These are phyloP conservation scores for Clamator glandarius DNA, from an alignment of 2,797 vertebrate genomes.

Conservation along the genomic window DNA sequence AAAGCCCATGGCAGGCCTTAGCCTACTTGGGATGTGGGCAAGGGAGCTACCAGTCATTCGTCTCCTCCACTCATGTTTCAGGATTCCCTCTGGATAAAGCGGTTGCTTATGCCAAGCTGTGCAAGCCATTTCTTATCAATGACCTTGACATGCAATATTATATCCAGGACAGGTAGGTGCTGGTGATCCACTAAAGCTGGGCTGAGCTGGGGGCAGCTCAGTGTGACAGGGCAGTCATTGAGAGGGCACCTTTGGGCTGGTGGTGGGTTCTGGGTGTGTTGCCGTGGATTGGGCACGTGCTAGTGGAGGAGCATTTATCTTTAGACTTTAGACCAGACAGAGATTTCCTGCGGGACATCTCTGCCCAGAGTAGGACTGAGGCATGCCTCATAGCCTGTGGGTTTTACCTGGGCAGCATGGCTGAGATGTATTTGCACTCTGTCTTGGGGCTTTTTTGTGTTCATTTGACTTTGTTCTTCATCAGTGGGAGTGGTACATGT, in stretches of 20 bases:
- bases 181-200: neutral
- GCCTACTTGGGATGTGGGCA: neutral
- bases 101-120: slow-evolving; percentile 93
- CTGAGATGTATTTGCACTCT: neutral
- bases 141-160: slow-evolving; percentile 99
- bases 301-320: neutral
- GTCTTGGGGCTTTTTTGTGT: neutral
- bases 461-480: neutral
- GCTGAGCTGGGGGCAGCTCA: neutral
- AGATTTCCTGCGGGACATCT: neutral
- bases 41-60: neutral
- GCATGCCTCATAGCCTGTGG: neutral
- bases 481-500: too few species aligned
- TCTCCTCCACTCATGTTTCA: slow-evolving; percentile 56
- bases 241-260: neutral
- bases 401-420: neutral
- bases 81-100: slow-evolving; percentile 98
- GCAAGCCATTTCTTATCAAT: slow-evolving; percentile 95
- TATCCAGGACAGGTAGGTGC: slow-evolving; percentile 95
- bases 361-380: neutral
- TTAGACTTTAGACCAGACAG: neutral
- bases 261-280: neutral
- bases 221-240: neutral
- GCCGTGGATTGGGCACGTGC: neutral
- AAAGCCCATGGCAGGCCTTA: neutral